Base-by-base conservation (phyloP, 1,140 invertebrate genomes). In the Drosophila guanche region DNA sequence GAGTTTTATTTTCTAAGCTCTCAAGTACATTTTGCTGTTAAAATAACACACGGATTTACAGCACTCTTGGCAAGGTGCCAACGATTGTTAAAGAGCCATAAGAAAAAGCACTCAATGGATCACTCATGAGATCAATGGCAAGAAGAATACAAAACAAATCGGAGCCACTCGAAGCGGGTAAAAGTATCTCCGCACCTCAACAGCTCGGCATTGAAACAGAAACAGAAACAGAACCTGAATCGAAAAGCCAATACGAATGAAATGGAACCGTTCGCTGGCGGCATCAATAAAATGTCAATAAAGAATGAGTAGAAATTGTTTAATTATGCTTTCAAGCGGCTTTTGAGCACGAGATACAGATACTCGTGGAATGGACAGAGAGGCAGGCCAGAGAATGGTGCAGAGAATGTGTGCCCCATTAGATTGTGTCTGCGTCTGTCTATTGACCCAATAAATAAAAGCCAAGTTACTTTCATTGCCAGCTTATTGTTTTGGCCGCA, bases 261-360 rank as follows among this genome's bases (percentile, higher is more conserved):
- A 73, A 72, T 48, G 71, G 57, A 74, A 75, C 70, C 70, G 59
- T 47, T 55, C 33, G 55, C 50, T 50, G 70, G 54, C 75, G 80
- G 79, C 79, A 83, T 83, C 79, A 79, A 83, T 83, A 83, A 81
- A 85, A 76, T 88, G 81, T 85, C 81, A 85, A 85, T 86, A 85
- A 85, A 68, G 63, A 68, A 37, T 37, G 66, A 56, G 66, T 56
- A 69, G 62, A 85, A 85, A 88, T 81, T 86, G 81, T 85, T 85
- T 86, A 85, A 86, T 85, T 85, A 85, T 74, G 68, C 81, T 85
- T 85, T 86, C 72, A 73, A 84, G 80, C 55, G 78, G 78, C 78
- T 76, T 79, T 80, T 62, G 63, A 70, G 79, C 79, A 79, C 75
- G 75, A 72, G 76, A 65, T 46, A 58, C 33, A 41, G 25, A 48